Conservation (phyloP, 2,888 invertebrate genomes). For the Chesias legatella region DNA sequence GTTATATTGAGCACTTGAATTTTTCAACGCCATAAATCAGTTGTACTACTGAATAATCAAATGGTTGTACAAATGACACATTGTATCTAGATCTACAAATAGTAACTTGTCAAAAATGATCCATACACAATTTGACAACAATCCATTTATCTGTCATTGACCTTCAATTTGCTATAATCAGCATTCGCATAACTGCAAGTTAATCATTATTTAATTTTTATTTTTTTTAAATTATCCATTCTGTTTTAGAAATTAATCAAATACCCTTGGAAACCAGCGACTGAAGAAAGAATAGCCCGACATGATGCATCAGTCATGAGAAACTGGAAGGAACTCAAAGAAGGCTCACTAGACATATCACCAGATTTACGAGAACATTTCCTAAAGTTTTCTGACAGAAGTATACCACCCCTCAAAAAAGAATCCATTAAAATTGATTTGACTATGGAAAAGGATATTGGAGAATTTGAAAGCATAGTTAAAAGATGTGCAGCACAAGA, state of each 20-base stretch:
- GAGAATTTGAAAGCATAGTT: slow-evolving; percentile 75
- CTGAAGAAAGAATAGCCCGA: slow-evolving; percentile 75
- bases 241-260: slow-evolving; percentile 82
- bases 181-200: no score
- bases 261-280: slow-evolving; percentile 83
- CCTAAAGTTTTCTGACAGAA: slow-evolving; percentile 83
- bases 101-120: no score
- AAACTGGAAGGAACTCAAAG: slow-evolving; percentile 85
- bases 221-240: not conserved
- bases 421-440: slow-evolving; percentile 58
- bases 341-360: slow-evolving; percentile 74
- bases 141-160: no score
- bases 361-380: slow-evolving; percentile 80
- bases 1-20: no score
- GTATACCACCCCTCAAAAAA: slow-evolving; percentile 63
- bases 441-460: slow-evolving; percentile 48
- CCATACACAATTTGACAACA: no score
- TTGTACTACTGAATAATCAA: no score
- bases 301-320: slow-evolving; percentile 84
- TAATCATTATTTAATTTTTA: not conserved
- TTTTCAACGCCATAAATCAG: no score
- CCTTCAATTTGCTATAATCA: no score
- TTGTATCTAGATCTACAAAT: no score
- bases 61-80: no score
- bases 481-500: slow-evolving; percentile 56